Evolutionary conservation across 2,797 vertebrate species (phyloP).

Genomic region (Typhlichthys eigenmanni): DNA sequence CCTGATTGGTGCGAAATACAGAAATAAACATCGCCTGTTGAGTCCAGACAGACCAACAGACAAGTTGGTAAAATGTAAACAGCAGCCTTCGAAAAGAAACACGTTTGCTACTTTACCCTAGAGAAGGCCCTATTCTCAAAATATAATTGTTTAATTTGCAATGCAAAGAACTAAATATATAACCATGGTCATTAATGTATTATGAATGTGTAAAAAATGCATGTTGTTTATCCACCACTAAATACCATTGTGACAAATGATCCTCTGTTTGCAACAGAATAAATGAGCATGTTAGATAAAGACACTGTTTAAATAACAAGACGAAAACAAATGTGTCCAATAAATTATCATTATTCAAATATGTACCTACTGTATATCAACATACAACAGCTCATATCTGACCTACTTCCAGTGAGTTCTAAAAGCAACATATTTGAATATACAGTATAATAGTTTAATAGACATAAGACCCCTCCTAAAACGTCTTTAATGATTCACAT

Average conservation of each 20-base stretch:
- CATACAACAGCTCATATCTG: too few relatives aligned
- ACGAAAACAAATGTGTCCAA: too few relatives aligned
- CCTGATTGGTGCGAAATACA: constrained; percentile 40
- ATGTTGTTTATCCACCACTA: constrained; percentile 32
- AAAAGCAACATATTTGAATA: too few relatives aligned
- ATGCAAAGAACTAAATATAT: constrained; percentile 12
- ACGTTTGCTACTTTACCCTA: constrained; percentile 20
- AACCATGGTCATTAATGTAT: constrained; percentile 26
- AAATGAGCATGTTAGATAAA: neutral
- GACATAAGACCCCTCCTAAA: too few relatives aligned
- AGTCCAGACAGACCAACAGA: constrained; percentile 15
- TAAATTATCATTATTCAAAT: too few relatives aligned
- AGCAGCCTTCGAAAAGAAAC: neutral
- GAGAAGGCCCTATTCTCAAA: constrained; percentile 10
- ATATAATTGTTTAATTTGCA: constrained; percentile 18
- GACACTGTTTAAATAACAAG: neutral
- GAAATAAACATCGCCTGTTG: constrained; percentile 34
- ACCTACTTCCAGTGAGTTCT: too few relatives aligned
- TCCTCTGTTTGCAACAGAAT: neutral
- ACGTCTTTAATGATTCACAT: too few relatives aligned
- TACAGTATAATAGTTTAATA: too few relatives aligned
- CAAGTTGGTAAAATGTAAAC: too few relatives aligned
- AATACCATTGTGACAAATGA: constrained; percentile 15
- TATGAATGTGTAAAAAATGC: constrained; percentile 14
- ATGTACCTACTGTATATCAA: too few relatives aligned